phyloP scores from a whole-genome alignment of 1,140 invertebrate species.

The Andricus grossulariae region DNA sequence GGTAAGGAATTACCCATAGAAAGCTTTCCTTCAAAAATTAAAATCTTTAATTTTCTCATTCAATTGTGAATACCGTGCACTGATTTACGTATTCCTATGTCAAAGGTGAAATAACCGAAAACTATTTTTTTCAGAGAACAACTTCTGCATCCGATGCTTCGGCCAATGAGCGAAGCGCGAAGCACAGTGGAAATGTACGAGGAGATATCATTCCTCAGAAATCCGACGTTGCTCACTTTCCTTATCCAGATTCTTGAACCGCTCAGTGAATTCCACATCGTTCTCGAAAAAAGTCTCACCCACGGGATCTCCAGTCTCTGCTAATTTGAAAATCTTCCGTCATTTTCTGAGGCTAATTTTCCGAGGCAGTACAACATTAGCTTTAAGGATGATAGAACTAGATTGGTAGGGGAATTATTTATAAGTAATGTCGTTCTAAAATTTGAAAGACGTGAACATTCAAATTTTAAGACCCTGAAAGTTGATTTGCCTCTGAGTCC shows the following conservation, averaged over 20 bases:
- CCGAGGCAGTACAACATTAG: slow-evolving; percentile 17
- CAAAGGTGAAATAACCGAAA: background rate
- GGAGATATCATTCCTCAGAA: slow-evolving; percentile 94
- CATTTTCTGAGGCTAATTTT: slow-evolving; percentile 8
- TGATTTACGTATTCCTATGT: background rate
- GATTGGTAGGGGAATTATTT: background rate
- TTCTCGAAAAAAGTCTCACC: slow-evolving; percentile 94
- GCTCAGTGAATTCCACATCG: slow-evolving; percentile 94
- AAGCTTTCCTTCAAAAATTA: too few species aligned
- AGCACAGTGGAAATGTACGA: slow-evolving; percentile 96
- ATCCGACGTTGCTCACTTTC: slow-evolving; percentile 89
- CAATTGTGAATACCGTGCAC: too few species aligned
- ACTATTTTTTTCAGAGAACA: slow-evolving; percentile 86
- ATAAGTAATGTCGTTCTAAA: too few species aligned
- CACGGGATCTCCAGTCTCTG: slow-evolving; percentile 87
- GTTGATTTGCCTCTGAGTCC: background rate
- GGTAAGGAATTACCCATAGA: slow-evolving; percentile 56
- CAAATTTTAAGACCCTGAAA: background rate
- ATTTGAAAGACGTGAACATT: too few species aligned
- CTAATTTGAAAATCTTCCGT: slow-evolving; percentile 52
- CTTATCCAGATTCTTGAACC: slow-evolving; percentile 94
- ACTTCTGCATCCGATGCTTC: slow-evolving; percentile 91
- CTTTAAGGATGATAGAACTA: background rate
- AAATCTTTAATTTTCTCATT: too few species aligned
- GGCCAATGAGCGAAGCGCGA: slow-evolving; percentile 89